Percentiles rank a stretch among this genome's conserved stretches.
phyloP scores from a whole-genome alignment of 2,797 vertebrate species.

The Emys orbicularis region DNA sequence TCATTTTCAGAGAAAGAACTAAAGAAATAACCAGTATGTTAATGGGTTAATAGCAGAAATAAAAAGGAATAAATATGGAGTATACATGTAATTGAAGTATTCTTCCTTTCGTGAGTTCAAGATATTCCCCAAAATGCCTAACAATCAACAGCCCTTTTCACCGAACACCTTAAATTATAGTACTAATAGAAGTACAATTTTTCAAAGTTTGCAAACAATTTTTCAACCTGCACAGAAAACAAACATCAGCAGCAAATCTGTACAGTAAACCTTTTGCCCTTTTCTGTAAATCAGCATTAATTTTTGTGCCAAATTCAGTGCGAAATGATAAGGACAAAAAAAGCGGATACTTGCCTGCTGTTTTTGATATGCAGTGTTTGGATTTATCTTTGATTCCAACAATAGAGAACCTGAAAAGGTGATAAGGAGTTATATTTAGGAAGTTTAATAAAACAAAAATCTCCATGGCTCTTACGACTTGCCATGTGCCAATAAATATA shows the following conservation, averaged over 20 bases:
- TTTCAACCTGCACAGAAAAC: slow-evolving; percentile 24
- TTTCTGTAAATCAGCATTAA: slow-evolving; percentile 2
- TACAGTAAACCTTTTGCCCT: not conserved
- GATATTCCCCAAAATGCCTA: not conserved
- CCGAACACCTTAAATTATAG: not conserved
- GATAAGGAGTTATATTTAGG: slow-evolving; percentile 30
- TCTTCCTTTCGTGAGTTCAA: not conserved
- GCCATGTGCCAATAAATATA: not conserved
- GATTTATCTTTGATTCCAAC: slow-evolving; percentile 98
- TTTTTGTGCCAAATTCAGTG: slow-evolving; percentile 27
- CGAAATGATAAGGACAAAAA: slow-evolving; percentile 50
- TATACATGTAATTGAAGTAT: rapidly evolving
- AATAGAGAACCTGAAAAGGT: slow-evolving; percentile 92
- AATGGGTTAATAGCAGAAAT: not conserved
- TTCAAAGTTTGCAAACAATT: not conserved
- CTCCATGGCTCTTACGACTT: not conserved
- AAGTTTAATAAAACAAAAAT: slow-evolving; percentile 35
- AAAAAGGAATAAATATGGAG: not conserved
- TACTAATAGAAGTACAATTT: not conserved
- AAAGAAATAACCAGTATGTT: not conserved
- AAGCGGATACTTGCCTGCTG: slow-evolving; percentile 91
- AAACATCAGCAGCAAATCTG: not conserved
- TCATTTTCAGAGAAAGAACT: not conserved
- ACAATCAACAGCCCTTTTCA: not conserved
- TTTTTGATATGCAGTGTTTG: slow-evolving; percentile 99